These are phyloP conservation scores for Platyrinchus mystaceus DNA, from an alignment of 2,797 vertebrate species.

Conservation along the genomic window DNA sequence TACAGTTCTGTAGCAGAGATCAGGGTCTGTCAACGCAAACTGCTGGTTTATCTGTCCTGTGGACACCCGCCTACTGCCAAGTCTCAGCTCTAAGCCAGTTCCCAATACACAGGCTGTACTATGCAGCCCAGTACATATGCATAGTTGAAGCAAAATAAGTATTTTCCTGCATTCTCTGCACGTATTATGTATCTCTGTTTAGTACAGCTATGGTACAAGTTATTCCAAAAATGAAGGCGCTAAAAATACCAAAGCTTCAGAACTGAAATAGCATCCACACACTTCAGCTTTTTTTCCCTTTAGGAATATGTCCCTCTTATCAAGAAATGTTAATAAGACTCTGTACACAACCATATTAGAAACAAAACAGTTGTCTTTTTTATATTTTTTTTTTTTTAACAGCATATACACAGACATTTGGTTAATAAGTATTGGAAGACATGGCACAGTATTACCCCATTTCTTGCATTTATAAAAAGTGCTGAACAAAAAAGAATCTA, in stretches of 20 bases:
- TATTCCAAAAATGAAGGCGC: conserved; percentile 49
- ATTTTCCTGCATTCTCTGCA: conserved; percentile 33
- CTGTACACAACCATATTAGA: not conserved
- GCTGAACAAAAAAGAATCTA: not conserved
- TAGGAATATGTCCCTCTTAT: not conserved
- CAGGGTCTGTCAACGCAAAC: not conserved
- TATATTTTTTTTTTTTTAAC: not conserved
- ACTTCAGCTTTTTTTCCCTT: not conserved
- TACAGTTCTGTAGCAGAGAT: not conserved
- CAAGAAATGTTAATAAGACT: not conserved
- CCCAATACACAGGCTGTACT: conserved; percentile 27
- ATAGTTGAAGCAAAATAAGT: not conserved
- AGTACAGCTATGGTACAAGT: not conserved
- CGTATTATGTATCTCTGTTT: conserved; percentile 31
- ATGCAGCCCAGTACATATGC: not conserved
- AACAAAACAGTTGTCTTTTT: not conserved
- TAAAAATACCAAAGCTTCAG: conserved; percentile 39
- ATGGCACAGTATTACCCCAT: not conserved
- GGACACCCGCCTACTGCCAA: not conserved
- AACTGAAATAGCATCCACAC: not conserved
- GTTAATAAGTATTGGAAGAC: not conserved
- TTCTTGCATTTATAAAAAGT: not conserved
- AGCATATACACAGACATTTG: not conserved
- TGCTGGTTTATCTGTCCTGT: not conserved
- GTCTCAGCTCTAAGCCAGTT: conserved; percentile 44